A percentile compares a stretch with the other conserved stretches of the same genome.
phyloP scores from a whole-genome alignment of 2,113 vertebrate genomes.

The Melanocharis versteri region DNA sequence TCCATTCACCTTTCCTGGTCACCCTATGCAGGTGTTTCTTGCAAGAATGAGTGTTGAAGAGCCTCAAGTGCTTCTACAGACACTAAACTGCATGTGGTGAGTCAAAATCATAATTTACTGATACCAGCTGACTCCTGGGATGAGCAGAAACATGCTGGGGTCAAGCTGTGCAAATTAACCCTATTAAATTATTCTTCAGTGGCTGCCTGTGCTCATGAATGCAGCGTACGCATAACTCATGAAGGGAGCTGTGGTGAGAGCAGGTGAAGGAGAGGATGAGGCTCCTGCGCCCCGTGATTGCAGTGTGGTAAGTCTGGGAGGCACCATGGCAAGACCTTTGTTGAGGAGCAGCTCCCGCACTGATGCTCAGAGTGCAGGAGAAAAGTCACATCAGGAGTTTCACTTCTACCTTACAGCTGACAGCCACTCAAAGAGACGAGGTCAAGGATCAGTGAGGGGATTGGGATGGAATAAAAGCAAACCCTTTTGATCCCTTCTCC shows the following conservation, averaged over 20 bases:
- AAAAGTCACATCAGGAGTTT: background rate
- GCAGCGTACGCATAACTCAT: background rate
- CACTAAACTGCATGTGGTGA: background rate
- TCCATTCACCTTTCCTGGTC: background rate
- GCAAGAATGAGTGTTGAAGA: background rate
- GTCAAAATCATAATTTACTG: constrained; percentile 11
- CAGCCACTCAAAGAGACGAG: background rate
- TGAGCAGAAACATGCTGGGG: constrained; percentile 33
- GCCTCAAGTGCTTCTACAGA: constrained; percentile 24
- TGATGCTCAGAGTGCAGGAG: background rate
- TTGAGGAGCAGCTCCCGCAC: background rate
- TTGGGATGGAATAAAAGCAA: background rate
- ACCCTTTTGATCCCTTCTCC: background rate
- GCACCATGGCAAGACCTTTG: background rate
- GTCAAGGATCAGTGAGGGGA: background rate
- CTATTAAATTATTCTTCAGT: background rate
- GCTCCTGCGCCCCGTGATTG: background rate
- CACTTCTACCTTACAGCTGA: background rate
- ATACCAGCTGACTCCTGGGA: constrained; percentile 25
- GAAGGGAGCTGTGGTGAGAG: background rate
- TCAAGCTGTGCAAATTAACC: constrained; percentile 6
- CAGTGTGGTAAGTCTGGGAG: background rate
- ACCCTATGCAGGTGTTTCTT: background rate
- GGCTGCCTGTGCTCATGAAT: background rate
- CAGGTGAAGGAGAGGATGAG: background rate